Base-by-base conservation (phyloP, 1,140 invertebrate genomes). In the Bombus terrestris region DNA sequence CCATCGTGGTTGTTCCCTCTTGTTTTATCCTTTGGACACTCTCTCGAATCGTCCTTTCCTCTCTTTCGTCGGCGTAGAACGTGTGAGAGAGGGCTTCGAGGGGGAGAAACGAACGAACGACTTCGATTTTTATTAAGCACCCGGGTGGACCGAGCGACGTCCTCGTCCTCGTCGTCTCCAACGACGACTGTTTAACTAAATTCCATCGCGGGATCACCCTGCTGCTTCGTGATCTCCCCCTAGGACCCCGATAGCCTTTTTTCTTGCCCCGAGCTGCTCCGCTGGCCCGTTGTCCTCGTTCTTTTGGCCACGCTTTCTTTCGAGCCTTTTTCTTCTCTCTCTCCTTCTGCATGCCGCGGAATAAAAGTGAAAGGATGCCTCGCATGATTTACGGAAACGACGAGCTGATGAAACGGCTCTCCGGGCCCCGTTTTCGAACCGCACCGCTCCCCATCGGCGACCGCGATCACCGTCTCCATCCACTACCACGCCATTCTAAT, bases 121-220 rank as follows among this genome's bases (percentile, higher is more conserved):
- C 88, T 90, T 86, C 79, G 89, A 89, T 92, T 92, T 92, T 92
- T 92, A 91, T 91, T 91, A 87, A 89, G 83, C 87, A 90, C 91
- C 85, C 83, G 86, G 78, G 71, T 83, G n/a, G 77, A 74, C 88
- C 87, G 87, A 91, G 88, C 88, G 89, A 89, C 85, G 87, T 83
- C 90, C 73, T 81, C 90, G 77, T 84, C 90, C 59, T 71, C 68
- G 69, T 72, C 83, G 62, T 69, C 72, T 77, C 32, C 32, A 37
- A 74, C 86, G 83, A 90, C 88, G 89, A 88, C 90, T 91, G 87
- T 92, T 92, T 92, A 91, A 92, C 91, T 85, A 89, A 92, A 92
- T 92, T 92, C 91, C 87, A 91, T 90, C 90, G 85, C 82, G 74
- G 72, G 86, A 90, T 91, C 86, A 89, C 90, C 89, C 88, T 75